Base-by-base conservation (phyloP, 2,888 invertebrate genomes). In the Zygogramma bicolorata region DNA sequence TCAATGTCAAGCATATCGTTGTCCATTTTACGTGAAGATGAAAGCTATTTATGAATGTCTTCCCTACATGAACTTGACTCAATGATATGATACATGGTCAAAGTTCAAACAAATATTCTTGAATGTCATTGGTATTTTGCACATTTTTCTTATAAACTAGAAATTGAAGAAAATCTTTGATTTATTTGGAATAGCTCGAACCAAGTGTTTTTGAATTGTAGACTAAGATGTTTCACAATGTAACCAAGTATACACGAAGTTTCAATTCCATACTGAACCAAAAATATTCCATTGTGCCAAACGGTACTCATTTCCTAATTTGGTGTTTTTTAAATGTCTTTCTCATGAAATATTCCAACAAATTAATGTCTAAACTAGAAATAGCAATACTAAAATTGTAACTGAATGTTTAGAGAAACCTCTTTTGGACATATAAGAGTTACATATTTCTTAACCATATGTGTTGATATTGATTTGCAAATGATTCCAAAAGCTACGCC, bases 401-500 rank as follows among this genome's bases (percentile, higher is more conserved):
- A 25, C 4, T 53, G 4, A 53, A 27, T 22, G 25, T 53, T n/a
- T 53, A 53, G 27, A 27, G n/a, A n/a, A n/a, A n/a, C n/a, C n/a
- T n/a, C n/a, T n/a, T n/a, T n/a, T n/a, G n/a, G 5, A 42, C 10
- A 13, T 42, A 42, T 42, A 34, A n/a, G 13, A 34, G 13, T 2
- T 34, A 34, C 42, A 42, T 18, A 34, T 42, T 42, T 42, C 13
- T 5, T 15, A 42, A 42, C 18, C 42, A 42, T 15, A 18, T 18
- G 18, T 18, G n/a, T 6, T 42, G 18, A 53, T 25, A 27, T 63
- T 29, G 25, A n/a, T 63, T 29, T 49, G 46, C 42, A 29, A 46
- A 18, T 46, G 29, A 49, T 63, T 46, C 29, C 13, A 42, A 46
- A 63, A 63, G 75, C 68, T 72, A 79, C 75, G 79, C 79, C 77